A percentile compares a stretch with the other conserved stretches of the same genome.
These are phyloP conservation scores for Camponotus pennsylvanicus DNA, from an alignment of 1,140 invertebrate species.

Conservation along the genomic window DNA sequence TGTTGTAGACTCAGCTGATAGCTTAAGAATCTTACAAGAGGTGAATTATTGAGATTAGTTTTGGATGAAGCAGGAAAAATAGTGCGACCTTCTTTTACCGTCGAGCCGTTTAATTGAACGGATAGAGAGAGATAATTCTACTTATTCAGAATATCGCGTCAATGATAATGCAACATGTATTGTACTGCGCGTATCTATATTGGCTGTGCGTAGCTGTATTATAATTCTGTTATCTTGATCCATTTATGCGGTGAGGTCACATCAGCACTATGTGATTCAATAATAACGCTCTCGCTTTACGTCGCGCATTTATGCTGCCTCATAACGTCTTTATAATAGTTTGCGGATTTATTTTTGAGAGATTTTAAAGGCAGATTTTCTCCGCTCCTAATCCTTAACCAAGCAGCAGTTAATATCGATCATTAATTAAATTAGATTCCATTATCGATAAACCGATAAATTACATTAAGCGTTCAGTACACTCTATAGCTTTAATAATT, in stretches of 20 bases:
- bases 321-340: background rate
- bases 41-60: background rate
- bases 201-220: background rate
- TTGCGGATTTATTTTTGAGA: background rate
- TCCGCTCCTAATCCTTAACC: background rate
- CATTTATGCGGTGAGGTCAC: background rate
- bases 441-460: too few relatives aligned
- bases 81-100: background rate
- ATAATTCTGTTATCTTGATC: slow-evolving; percentile 13
- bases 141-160: background rate
- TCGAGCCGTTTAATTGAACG: too few relatives aligned
- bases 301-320: background rate
- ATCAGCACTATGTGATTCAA: background rate
- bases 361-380: background rate
- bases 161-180: background rate
- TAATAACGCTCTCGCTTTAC: background rate
- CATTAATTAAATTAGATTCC: too few relatives aligned
- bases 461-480: too few relatives aligned
- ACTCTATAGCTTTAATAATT: too few relatives aligned
- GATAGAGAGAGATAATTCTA: background rate
- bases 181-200: slow-evolving; percentile 5
- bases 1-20: background rate
- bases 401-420: too few relatives aligned
- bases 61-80: background rate
- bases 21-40: background rate